A percentile compares a stretch with the other conserved stretches of the same genome.
These are phyloP conservation scores for Pocillopora damicornis DNA, from an alignment of 64 coral and sea anemone species.

Conservation along the genomic window DNA sequence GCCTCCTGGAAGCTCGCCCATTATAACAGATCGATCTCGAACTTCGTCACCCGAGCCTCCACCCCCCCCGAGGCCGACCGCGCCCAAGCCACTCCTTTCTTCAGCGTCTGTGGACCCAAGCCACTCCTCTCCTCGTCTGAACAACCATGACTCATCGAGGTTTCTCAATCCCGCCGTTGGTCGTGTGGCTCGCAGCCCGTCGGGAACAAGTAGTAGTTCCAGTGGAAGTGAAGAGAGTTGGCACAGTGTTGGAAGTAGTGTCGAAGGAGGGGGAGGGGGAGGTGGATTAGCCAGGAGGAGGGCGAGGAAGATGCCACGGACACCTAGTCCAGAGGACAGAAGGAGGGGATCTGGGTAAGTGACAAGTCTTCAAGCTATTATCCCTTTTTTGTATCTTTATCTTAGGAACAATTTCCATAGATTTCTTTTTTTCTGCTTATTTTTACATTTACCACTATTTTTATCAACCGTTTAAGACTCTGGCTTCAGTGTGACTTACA, in stretches of 20 bases:
- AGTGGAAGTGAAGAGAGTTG: conserved; percentile 68
- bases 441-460: too few relatives aligned
- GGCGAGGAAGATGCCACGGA: conserved; percentile 41
- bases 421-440: too few relatives aligned
- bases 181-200: conserved; percentile 65
- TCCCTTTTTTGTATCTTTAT: too few relatives aligned
- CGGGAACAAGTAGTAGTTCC: conserved; percentile 85
- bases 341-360: conserved; percentile 40
- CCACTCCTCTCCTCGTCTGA: conserved; percentile 38
- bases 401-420: too few relatives aligned
- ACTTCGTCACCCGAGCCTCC: conserved; percentile 19
- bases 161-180: conserved; percentile 9
- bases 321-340: conserved; percentile 25
- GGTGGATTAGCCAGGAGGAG: neutral
- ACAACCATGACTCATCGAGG: neutral
- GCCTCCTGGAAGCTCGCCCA: conserved; percentile 14
- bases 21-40: conserved; percentile 71
- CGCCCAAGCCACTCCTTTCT: conserved; percentile 32
- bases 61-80: neutral
- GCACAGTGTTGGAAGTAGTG: conserved; percentile 32
- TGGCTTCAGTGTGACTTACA: too few relatives aligned
- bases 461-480: too few relatives aligned
- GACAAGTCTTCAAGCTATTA: too few relatives aligned
- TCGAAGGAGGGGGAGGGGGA: neutral
- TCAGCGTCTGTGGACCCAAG: conserved; percentile 18